These are phyloP conservation scores for Magallana gigas DNA, from an alignment of 1,140 invertebrate species.

Conservation along the genomic window DNA sequence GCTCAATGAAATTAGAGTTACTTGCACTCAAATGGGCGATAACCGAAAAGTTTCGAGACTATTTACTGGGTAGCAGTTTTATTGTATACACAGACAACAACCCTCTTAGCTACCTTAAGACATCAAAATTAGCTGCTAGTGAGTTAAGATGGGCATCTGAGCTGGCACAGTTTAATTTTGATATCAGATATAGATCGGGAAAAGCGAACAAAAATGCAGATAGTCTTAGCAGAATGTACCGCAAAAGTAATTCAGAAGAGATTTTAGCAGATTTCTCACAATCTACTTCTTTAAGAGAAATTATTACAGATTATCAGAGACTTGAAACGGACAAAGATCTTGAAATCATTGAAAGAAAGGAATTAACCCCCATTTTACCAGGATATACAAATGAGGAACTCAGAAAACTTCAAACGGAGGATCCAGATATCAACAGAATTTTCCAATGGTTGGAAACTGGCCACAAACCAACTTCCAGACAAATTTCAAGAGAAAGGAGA, in stretches of 20 bases:
- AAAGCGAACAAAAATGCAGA: conserved; percentile 41
- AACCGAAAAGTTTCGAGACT: no score
- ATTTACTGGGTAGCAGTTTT: conserved; percentile 51
- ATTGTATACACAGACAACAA: no score
- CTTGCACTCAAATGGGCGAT: no score
- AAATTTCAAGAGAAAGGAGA: no score
- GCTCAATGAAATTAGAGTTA: no score
- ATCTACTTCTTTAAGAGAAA: background rate
- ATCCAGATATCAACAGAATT: conserved; percentile 2
- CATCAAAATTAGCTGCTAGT: no score
- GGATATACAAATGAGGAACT: background rate
- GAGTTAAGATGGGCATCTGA: no score
- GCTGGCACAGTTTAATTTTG: no score
- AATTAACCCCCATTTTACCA: background rate
- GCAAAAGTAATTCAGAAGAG: background rate
- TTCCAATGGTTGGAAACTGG: background rate
- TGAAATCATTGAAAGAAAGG: background rate
- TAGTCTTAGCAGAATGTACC: conserved; percentile 39
- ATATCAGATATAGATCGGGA: conserved; percentile 51
- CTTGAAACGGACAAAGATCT: background rate
- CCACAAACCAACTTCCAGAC: background rate
- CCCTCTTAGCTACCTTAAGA: no score
- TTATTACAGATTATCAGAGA: background rate
- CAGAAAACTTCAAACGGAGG: background rate
- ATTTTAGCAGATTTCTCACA: background rate